Evolutionary conservation across 2,797 vertebrate species (phyloP), one percentile per base, ranked within the genome.

Genomic region (Peromyscus aztecus): DNA sequence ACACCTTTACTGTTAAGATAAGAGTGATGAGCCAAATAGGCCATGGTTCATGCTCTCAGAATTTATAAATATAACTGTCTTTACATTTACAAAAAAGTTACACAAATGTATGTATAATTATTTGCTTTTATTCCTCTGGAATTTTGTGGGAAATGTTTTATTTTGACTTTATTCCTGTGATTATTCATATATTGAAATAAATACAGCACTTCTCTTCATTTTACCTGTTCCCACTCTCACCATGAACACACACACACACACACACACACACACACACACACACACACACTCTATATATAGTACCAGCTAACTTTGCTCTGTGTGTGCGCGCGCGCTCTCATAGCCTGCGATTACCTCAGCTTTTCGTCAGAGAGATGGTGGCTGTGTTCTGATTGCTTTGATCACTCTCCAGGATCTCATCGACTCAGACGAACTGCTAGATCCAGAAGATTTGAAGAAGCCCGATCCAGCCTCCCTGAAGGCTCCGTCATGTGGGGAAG

Each of bases 401-500:
- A 52, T 92, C 37, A 7, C 55, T 73, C 78, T 97, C 77, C 77
- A 99, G 99, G 99, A 99, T 96, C 98, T 99, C 96, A 91, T 99
- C 29, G 99, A 99, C 97, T 99, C 99, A 0, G 99, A 99, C 91
- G 98, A 99, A 49, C 98, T 99, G 84, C 98, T 99, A 93, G 99
- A 99, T 91, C 99, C 99, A 1, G 99, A 99, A 0, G 99, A 99
- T 96, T 97, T 99, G 59, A 99, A 99, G 98, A 99, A 99, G 96
- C 99, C 99, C 0, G 99, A 99, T 85, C 99, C 99, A 0, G 98
- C 98, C 0, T 99, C 99, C 75, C 99, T 99, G 57, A 99, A 98
- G 97, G 99, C 99, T 0, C 61, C 99, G 0, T 97, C 97, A 5
- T 99, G 99, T 96, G 99, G 99, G 80, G 99, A 99, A 13, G 98